These are phyloP conservation scores for Chydorus sphaericus DNA, from an alignment of 2,888 invertebrate species.

Conservation along the genomic window DNA sequence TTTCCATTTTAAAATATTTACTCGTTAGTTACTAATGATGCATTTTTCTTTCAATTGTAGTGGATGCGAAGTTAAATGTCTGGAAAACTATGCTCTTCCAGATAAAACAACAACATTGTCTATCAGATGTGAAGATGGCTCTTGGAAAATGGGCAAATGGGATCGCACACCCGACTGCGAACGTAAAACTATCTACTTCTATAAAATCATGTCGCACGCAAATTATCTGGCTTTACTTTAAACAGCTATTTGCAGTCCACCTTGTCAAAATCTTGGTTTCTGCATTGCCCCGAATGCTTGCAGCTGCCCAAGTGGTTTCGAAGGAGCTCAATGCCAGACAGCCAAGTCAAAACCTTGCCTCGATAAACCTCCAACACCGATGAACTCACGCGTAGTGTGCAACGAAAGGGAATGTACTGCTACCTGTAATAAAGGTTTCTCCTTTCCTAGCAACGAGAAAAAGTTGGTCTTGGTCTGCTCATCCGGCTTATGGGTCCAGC, in stretches of 20 bases:
- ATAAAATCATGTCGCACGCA: neutral
- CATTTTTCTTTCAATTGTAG: conserved; percentile 21
- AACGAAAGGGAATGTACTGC: conserved; percentile 14
- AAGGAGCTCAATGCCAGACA: conserved; percentile 53
- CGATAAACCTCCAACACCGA: conserved; percentile 19
- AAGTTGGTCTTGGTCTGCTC: conserved; percentile 15
- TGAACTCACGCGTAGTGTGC: conserved; percentile 19
- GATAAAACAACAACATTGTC: conserved; percentile 34
- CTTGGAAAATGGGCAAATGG: conserved; percentile 37
- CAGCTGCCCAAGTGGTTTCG: conserved; percentile 53
- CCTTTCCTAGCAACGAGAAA: conserved; percentile 16
- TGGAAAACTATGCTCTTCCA: conserved; percentile 37
- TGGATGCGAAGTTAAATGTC: conserved; percentile 38
- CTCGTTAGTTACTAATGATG: neutral
- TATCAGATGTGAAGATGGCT: conserved; percentile 34
- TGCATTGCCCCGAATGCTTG: conserved; percentile 62
- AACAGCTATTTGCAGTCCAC: conserved; percentile 56
- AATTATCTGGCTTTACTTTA: conserved; percentile 17
- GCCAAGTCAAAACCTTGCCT: conserved; percentile 16
- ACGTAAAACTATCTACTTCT: conserved; percentile 41
- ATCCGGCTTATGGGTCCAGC: conserved; percentile 19
- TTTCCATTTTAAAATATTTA: neutral
- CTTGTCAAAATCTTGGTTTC: conserved; percentile 65
- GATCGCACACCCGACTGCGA: conserved; percentile 42
- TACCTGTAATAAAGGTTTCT: conserved; percentile 11